Evolutionary conservation across 2,113 vertebrate genomes (phyloP).

Genomic region (Nothocercus nigrocapillus): DNA sequence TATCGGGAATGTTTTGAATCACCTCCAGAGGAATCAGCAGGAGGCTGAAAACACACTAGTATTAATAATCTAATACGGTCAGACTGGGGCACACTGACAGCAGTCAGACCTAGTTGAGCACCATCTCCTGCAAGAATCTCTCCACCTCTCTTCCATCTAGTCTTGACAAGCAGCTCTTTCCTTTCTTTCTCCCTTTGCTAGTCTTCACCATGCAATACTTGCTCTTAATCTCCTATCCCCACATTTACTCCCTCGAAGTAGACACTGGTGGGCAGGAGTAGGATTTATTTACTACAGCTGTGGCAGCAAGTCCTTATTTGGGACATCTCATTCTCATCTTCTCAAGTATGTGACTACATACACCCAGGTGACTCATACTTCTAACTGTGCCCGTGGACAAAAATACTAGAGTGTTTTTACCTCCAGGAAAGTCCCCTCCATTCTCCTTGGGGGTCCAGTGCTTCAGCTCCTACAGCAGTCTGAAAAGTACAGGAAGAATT

Average conservation of each 20-base stretch:
- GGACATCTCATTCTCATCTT: background rate
- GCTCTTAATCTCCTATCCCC: background rate
- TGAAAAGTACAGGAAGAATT: slow-evolving; percentile 49
- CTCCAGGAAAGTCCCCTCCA: slow-evolving; percentile 92
- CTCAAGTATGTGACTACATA: background rate
- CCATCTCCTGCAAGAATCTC: rapidly evolving
- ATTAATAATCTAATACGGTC: background rate
- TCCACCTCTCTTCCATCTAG: background rate
- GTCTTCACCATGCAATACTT: background rate
- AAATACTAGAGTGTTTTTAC: slow-evolving; percentile 66
- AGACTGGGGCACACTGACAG: background rate
- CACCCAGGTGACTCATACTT: background rate
- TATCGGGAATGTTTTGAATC: background rate
- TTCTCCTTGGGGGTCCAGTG: slow-evolving; percentile 63
- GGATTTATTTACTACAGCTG: background rate
- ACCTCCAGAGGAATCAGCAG: background rate
- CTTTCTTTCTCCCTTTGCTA: background rate
- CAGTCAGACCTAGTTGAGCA: background rate
- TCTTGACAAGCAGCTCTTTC: background rate
- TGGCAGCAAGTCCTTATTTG: background rate
- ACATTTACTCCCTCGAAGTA: background rate
- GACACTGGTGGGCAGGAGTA: background rate
- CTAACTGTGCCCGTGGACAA: background rate
- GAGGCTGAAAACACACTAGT: background rate
- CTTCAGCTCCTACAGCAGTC: slow-evolving; percentile 84